These are phyloP conservation scores for Cantharis rustica DNA, from an alignment of 2,888 invertebrate genomes.

Conservation along the genomic window DNA sequence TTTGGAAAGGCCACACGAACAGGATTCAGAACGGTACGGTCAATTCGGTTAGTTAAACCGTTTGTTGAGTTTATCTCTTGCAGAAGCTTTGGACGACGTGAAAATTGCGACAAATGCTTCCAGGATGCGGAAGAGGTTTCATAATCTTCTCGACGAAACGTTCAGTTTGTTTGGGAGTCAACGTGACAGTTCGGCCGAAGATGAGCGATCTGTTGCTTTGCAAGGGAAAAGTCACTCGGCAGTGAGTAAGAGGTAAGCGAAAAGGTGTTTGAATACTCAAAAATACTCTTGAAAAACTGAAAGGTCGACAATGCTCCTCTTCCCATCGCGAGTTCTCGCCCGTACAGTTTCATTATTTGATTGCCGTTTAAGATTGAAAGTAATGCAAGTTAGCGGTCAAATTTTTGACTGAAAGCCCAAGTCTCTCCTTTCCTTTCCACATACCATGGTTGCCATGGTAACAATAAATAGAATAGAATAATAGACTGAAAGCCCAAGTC, in stretches of 20 bases:
- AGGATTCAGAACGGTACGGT: conserved; percentile 63
- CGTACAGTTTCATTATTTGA: too few species aligned
- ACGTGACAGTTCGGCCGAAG: conserved; percentile 58
- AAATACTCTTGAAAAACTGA: too few species aligned
- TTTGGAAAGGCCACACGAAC: conserved; percentile 81
- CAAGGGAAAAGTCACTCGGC: conserved; percentile 55
- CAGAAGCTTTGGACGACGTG: conserved; percentile 48
- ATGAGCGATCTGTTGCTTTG: conserved; percentile 37
- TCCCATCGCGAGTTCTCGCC: too few species aligned
- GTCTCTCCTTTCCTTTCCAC: too few species aligned
- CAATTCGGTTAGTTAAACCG: neutral
- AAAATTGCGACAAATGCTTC: conserved; percentile 60
- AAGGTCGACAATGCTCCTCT: too few species aligned
- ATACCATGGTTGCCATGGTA: too few species aligned
- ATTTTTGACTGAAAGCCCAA: too few species aligned
- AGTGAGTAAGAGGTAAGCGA: conserved; percentile 30
- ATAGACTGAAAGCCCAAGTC: too few species aligned
- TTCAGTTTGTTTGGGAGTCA: conserved; percentile 76
- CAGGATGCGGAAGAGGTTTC: conserved; percentile 73
- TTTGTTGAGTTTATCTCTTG: neutral
- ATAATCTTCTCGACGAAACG: conserved; percentile 79
- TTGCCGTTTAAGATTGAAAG: too few species aligned
- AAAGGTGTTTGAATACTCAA: too few species aligned
- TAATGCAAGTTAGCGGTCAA: too few species aligned
- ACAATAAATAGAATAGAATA: too few species aligned